Evolutionary conservation across 2,888 invertebrate species (phyloP).

Genomic region (Callimorpha dominula): DNA sequence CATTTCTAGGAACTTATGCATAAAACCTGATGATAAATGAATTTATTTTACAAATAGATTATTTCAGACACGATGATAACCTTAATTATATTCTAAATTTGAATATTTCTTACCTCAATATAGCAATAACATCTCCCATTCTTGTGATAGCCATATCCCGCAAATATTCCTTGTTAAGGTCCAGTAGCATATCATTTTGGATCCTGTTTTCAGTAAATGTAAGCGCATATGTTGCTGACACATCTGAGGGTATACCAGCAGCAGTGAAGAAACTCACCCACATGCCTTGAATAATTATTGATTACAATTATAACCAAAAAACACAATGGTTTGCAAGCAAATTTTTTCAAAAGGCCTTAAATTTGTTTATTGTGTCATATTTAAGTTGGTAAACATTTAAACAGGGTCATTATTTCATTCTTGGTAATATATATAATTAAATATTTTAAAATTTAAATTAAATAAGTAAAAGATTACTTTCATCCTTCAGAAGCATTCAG

Average conservation of each 20-base stretch:
- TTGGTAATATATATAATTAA: not conserved
- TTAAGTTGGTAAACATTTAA: not conserved
- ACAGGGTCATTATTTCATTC: not conserved
- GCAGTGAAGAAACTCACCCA: constrained; percentile 96
- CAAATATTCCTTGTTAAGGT: constrained; percentile 94
- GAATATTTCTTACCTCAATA: constrained; percentile 85
- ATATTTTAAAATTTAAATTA: not conserved
- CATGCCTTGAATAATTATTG: constrained; percentile 76
- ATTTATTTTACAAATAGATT: too few relatives aligned
- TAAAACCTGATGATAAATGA: too few relatives aligned
- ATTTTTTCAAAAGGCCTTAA: not conserved
- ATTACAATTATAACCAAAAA: not conserved
- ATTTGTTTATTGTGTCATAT: not conserved
- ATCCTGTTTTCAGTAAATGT: constrained; percentile 96
- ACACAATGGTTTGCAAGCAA: not conserved
- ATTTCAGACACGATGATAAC: too few relatives aligned
- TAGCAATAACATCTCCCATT: constrained; percentile 91
- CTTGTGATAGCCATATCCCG: constrained; percentile 94
- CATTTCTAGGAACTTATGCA: too few relatives aligned
- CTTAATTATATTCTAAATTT: too few relatives aligned
- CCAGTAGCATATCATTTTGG: constrained; percentile 93
- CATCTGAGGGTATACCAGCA: constrained; percentile 93
- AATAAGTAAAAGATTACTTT: too few relatives aligned
- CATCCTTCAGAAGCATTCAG: not conserved
- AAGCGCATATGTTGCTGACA: constrained; percentile 93